Base-by-base conservation (phyloP, 2,888 invertebrate genomes). In the Fabriciana adippe region DNA sequence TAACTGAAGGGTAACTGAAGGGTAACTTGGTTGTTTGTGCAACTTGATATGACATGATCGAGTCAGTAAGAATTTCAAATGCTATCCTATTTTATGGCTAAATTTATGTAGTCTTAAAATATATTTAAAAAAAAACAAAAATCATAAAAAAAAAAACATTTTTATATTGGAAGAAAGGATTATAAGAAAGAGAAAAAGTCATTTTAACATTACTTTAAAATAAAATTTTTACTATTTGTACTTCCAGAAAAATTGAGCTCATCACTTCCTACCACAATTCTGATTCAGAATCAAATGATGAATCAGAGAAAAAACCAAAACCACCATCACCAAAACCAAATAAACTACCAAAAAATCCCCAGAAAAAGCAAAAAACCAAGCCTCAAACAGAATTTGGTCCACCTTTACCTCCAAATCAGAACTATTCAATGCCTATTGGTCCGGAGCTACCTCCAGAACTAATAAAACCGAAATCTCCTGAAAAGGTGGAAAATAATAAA, bases 261-360 rank as follows among this genome's bases (percentile, higher is more conserved):
- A 94, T 94, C 66, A 94, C 94, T 21, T 93, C 93, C 35, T 94
- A 90, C 74, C 87, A 90, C 78, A 88, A 93, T 74, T 93, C 93
- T 0, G 93, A 93, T 65, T 93, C 93, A 0, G 93, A 93, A 62
- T 93, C 93, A 0, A 93, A 93, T 63, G 91, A 93, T 54, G 93
- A 93, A 73, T 66, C 81, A 0, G 87, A 87, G 13, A 83, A 74
- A 59, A 83, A 74, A 21, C 66, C 72, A 8, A 41, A 69, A 4
- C 65, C 72, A n/a, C 54, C 55, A 1, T 16, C 41, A 6, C 74
- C 81, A 0, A 70, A 77, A 69, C 73, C 78, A 3, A 74, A 75
- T 14, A 73, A 78, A 45, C 73, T 78, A 13, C 74, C 78, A 0
- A 76, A 77, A 13, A 77, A 78, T 57, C 75, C 76, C 0, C 73